phyloP scores from a whole-genome alignment of 1,140 invertebrate species.

The Drosophila tani region DNA sequence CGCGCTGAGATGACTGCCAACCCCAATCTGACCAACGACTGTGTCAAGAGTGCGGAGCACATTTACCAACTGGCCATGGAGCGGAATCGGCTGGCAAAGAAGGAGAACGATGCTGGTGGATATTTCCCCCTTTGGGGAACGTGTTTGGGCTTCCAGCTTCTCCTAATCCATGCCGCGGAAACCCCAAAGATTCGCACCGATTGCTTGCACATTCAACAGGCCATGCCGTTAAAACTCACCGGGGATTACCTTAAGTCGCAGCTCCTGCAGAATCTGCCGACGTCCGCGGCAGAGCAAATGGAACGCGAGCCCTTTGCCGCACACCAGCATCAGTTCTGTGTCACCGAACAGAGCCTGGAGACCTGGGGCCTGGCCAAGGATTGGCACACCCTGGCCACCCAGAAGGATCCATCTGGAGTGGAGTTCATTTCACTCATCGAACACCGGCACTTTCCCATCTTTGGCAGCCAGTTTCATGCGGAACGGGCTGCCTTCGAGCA shows the following conservation, averaged over 20 bases:
- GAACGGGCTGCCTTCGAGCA: slow-evolving; percentile 95
- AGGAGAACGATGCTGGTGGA: slow-evolving; percentile 85
- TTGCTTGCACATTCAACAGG: slow-evolving; percentile 39
- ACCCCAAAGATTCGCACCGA: slow-evolving; percentile 43
- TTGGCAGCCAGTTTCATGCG: slow-evolving; percentile 95
- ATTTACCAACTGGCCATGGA: slow-evolving; percentile 88
- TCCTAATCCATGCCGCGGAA: slow-evolving; percentile 89
- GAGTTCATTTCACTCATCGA: slow-evolving; percentile 89
- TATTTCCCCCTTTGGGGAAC: slow-evolving; percentile 95
- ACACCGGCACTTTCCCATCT: slow-evolving; percentile 90
- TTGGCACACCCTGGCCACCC: slow-evolving; percentile 90
- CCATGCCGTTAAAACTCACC: slow-evolving; percentile 42
- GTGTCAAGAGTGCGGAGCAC: slow-evolving; percentile 87
- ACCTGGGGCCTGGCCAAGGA: slow-evolving; percentile 86
- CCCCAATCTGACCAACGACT: slow-evolving; percentile 74
- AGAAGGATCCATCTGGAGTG: slow-evolving; percentile 87
- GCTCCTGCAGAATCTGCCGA: slow-evolving; percentile 86
- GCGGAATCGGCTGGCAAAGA: slow-evolving; percentile 87
- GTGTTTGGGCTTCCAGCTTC: slow-evolving; percentile 94
- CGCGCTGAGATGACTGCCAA: slow-evolving; percentile 84
- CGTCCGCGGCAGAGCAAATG: slow-evolving; percentile 87
- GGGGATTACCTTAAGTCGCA: slow-evolving; percentile 85
- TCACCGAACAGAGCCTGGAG: slow-evolving; percentile 86
- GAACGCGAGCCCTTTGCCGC: slow-evolving; percentile 88
- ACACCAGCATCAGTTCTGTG: slow-evolving; percentile 91